A percentile compares a stretch with the other conserved stretches of the same genome.
Conservation (phyloP, 2,888 invertebrate genomes). For the Drosophila testacea region DNA sequence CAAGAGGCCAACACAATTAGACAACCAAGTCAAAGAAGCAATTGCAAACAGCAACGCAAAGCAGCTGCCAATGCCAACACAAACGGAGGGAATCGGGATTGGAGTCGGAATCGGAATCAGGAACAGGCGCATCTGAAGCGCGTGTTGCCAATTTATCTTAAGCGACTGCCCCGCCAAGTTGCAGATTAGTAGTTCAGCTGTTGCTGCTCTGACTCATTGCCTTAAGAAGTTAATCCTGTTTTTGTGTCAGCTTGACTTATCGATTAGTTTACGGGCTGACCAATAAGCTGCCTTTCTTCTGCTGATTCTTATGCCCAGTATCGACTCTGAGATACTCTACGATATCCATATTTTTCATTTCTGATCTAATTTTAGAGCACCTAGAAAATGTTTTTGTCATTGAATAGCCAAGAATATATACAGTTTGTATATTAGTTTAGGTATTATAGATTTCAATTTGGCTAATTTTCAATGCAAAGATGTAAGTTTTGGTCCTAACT, state of each 20-base stretch:
- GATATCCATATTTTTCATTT: too few species aligned
- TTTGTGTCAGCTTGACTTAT: constrained; percentile 50
- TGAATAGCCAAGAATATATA: too few species aligned
- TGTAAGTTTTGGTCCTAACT: too few species aligned
- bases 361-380: too few species aligned
- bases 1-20: constrained; percentile 61
- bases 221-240: constrained; percentile 65
- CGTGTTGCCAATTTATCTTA: constrained; percentile 78
- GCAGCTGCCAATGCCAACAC: constrained; percentile 32
- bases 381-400: too few species aligned
- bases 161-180: constrained; percentile 53
- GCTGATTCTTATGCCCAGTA: not conserved
- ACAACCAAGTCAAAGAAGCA: constrained; percentile 30
- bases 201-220: constrained; percentile 62
- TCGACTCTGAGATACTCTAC: not conserved
- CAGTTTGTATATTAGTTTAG: too few species aligned
- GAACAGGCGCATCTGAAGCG: constrained; percentile 58
- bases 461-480: too few species aligned
- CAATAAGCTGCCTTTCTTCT: constrained; percentile 17
- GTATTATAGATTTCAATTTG: too few species aligned
- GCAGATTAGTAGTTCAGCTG: constrained; percentile 59
- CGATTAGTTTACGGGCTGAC: constrained; percentile 9
- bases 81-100: not conserved
- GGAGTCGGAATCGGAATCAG: constrained; percentile 8
- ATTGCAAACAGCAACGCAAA: constrained; percentile 25